Percentiles rank a stretch among this genome's conserved stretches.
These are phyloP conservation scores for Chondrosia reniformis DNA, from an alignment of 37 sponge, comb jelly and placozoan species.

Conservation along the genomic window DNA sequence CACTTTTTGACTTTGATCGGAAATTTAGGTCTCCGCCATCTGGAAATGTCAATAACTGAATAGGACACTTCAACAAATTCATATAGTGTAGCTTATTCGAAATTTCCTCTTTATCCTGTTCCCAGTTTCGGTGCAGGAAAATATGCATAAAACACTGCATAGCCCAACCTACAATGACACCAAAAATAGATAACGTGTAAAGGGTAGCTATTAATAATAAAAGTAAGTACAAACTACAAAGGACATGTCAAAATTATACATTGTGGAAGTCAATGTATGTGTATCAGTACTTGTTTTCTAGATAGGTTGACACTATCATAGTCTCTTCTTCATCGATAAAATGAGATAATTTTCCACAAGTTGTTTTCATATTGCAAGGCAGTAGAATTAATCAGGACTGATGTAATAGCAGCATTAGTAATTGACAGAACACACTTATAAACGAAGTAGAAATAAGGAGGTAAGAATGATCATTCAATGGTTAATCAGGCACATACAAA, in stretches of 20 bases:
- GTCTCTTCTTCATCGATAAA: too few relatives aligned
- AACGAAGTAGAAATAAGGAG: too few relatives aligned
- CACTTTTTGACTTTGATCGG: conserved; percentile 45
- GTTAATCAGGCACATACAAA: too few relatives aligned
- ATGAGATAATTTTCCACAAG: too few relatives aligned
- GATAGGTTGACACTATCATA: too few relatives aligned
- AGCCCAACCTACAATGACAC: conserved; percentile 34
- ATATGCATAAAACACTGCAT: conserved; percentile 46
- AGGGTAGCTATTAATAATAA: too few relatives aligned
- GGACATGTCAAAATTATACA: neutral
- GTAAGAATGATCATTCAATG: too few relatives aligned
- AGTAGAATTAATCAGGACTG: too few relatives aligned
- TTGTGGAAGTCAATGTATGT: neutral
- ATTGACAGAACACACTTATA: too few relatives aligned
- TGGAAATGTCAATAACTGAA: conserved; percentile 79
- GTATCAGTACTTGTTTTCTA: neutral
- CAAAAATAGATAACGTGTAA: neutral
- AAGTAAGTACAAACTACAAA: neutral
- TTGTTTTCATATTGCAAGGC: too few relatives aligned
- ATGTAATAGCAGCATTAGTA: too few relatives aligned
- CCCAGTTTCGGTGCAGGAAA: conserved; percentile 71
- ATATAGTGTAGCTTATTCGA: conserved; percentile 50
- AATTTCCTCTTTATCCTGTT: conserved; percentile 56
- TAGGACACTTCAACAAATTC: conserved; percentile 45
- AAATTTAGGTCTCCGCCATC: conserved; percentile 69